Conservation (phyloP, 2,888 invertebrate species). For the Charanyca ferruginea region DNA sequence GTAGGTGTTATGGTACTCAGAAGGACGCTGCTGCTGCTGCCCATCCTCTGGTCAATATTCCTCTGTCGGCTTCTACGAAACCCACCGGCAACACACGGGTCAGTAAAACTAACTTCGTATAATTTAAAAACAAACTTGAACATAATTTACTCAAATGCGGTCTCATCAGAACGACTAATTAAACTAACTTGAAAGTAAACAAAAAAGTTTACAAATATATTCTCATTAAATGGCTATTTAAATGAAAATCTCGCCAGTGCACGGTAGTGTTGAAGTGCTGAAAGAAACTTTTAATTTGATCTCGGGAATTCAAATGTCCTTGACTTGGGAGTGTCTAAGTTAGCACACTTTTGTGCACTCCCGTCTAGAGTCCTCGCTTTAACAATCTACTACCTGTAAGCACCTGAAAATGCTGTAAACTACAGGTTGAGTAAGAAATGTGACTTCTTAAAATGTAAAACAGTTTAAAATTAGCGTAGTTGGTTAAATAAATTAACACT, state of each 20-base stretch:
- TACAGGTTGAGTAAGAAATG: neutral
- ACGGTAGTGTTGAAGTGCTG: conserved; percentile 45
- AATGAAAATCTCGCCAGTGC: conserved; percentile 59
- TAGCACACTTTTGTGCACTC: conserved; percentile 68
- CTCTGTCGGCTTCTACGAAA: too few relatives aligned
- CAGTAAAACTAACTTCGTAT: conserved; percentile 25
- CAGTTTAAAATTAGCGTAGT: conserved; percentile 4
- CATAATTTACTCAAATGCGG: conserved; percentile 32
- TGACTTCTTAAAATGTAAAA: conserved; percentile 6
- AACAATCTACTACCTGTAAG: conserved; percentile 40
- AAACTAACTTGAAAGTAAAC: conserved; percentile 36
- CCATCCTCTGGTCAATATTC: too few relatives aligned
- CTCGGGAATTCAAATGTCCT: conserved; percentile 68
- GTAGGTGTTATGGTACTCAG: too few relatives aligned
- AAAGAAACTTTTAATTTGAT: conserved; percentile 74
- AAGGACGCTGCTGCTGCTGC: too few relatives aligned
- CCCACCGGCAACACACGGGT: too few relatives aligned
- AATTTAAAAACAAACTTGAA: conserved; percentile 38
- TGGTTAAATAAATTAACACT: conserved; percentile 2
- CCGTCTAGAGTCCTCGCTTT: conserved; percentile 56
- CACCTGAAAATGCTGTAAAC: conserved; percentile 22
- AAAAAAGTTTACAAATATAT: conserved; percentile 54
- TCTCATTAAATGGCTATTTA: conserved; percentile 63
- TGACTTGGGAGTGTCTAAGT: conserved; percentile 68
- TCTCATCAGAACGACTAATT: conserved; percentile 40